phyloP scores from a whole-genome alignment of 2,888 invertebrate genomes.

The Hartigia nigra region DNA sequence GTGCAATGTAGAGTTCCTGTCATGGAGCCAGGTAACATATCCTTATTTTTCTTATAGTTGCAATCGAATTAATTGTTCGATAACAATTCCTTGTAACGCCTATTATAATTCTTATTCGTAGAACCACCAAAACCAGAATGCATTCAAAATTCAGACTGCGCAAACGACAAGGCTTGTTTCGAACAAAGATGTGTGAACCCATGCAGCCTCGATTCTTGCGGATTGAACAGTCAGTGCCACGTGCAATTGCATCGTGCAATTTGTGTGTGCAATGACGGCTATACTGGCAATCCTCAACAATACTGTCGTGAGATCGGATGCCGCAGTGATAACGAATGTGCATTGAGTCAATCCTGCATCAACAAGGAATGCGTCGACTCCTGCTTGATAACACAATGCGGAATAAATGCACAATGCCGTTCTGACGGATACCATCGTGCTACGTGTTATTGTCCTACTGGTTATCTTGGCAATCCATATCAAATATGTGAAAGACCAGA shows the following conservation, averaged over 20 bases:
- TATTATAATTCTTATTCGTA: slow-evolving; percentile 45
- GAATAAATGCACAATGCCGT: slow-evolving; percentile 80
- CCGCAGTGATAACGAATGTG: slow-evolving; percentile 85
- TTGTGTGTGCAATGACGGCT: slow-evolving; percentile 85
- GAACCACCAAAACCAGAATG: slow-evolving; percentile 80
- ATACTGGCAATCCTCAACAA: slow-evolving; percentile 84
- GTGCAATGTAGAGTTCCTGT: slow-evolving; percentile 75
- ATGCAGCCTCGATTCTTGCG: slow-evolving; percentile 79
- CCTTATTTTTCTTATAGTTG: slow-evolving; percentile 11
- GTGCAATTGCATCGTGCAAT: slow-evolving; percentile 83
- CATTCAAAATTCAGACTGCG: slow-evolving; percentile 79
- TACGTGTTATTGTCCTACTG: slow-evolving; percentile 81
- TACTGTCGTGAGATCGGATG: slow-evolving; percentile 87
- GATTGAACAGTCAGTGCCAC: slow-evolving; percentile 81
- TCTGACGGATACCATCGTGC: slow-evolving; percentile 82
- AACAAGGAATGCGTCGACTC: slow-evolving; percentile 84
- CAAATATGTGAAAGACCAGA: slow-evolving; percentile 82
- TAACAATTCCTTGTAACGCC: neutral
- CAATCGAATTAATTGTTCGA: slow-evolving; percentile 44
- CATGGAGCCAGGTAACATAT: slow-evolving; percentile 50
- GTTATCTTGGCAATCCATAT: slow-evolving; percentile 83
- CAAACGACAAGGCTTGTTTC: slow-evolving; percentile 85
- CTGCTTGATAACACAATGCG: slow-evolving; percentile 84
- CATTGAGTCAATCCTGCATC: slow-evolving; percentile 83
- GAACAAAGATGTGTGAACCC: slow-evolving; percentile 81